Base-by-base conservation (phyloP, 2,113 vertebrate genomes). In the Serinus canaria region DNA sequence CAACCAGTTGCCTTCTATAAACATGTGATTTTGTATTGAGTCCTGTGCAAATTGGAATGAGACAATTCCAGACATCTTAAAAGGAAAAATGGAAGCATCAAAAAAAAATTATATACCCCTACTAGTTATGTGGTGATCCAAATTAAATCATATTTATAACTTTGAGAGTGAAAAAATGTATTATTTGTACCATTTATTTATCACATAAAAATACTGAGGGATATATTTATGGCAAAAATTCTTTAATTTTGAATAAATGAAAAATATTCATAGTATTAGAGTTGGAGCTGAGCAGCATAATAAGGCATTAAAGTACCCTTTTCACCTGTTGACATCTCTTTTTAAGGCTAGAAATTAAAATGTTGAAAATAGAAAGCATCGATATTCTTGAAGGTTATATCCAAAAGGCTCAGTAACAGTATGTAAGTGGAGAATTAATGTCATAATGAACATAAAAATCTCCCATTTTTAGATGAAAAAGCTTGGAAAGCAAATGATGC, bases 321-420 rank as follows among this genome's bases (percentile, higher is more conserved):
- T 92, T 90, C 70, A 56, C 86, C 86, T 53, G 39, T 63, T 95
- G 76, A 83, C 73, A 56, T 66, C 25, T 86, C 68, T 80, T 95
- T 88, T 90, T 90, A 86, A 80, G 50, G 68, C 67, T 30, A 70
- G 64, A 94, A 92, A 92, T 92, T 66, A 92, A 90, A 86, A 76
- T 50, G 21, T 44, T 83, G 68, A 43, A 92, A 96, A 81, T 55
- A 88, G 41, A 81, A 93, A 89, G 24, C 86, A 92, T 95, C 33
- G 4, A 81, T 97, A 90, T 74, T 86, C 68, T 92, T 93, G 80
- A 93, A 96, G 68, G 68, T 83, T 89, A 83, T 87, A 89, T 83
- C 68, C 76, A 90, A 74, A 80, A 50, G 76, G 68, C 83, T 94
- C 89, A 86, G 64, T 76, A 93, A 46, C 72, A 77, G 28, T 74